These are phyloP conservation scores for Argya squamiceps DNA, from an alignment of 2,797 vertebrate species.

Conservation along the genomic window DNA sequence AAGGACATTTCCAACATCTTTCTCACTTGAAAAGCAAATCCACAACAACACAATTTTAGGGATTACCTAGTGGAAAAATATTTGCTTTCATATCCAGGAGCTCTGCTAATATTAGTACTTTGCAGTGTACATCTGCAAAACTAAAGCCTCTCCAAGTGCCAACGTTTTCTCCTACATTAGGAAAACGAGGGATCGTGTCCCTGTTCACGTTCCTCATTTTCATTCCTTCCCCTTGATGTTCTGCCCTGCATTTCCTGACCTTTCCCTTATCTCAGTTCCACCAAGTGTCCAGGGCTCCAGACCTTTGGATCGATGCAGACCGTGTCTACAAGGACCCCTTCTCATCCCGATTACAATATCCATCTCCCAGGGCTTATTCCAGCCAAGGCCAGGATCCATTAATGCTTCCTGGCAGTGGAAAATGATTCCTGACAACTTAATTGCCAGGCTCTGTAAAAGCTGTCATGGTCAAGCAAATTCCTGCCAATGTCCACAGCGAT, in stretches of 20 bases:
- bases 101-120: background rate
- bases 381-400: slow-evolving; percentile 17
- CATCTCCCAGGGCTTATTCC: background rate
- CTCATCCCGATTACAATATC: background rate
- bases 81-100: background rate
- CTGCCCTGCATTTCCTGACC: background rate
- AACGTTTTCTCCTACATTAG: background rate
- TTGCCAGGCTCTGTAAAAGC: slow-evolving; percentile 18
- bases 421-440: slow-evolving; percentile 49
- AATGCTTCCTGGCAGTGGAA: background rate
- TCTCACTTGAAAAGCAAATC: slow-evolving; percentile 2
- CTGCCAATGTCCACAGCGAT: slow-evolving; percentile 32
- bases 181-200: background rate
- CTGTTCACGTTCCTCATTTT: background rate
- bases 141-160: background rate
- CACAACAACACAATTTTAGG: background rate
- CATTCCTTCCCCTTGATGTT: background rate
- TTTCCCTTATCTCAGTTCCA: background rate
- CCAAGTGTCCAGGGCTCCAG: background rate
- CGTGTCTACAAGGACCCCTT: background rate
- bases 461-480: slow-evolving; percentile 26
- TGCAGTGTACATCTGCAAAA: background rate
- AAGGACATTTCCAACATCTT: background rate
- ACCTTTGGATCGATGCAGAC: background rate
- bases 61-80: slow-evolving; percentile 17